Conservation (phyloP, 1,140 invertebrate species). For the Nebria ingens region DNA sequence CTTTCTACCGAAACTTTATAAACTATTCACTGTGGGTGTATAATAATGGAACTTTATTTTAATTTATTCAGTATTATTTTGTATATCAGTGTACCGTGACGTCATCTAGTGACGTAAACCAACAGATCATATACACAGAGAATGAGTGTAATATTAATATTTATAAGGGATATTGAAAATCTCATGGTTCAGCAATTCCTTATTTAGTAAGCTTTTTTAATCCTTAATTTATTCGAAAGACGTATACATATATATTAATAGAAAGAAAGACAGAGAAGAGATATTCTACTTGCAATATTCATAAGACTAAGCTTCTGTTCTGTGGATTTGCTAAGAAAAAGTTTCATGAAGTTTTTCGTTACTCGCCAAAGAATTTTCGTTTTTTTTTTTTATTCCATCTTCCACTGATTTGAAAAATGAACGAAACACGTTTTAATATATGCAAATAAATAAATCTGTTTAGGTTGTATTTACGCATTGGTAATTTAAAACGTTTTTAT, state of each 20-base stretch:
- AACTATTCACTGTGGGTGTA: too few species aligned
- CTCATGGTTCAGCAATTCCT: slow-evolving; percentile 5
- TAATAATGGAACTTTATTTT: too few species aligned
- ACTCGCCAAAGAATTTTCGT: too few species aligned
- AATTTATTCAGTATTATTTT: too few species aligned
- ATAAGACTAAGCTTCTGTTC: background rate
- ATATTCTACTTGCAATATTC: background rate
- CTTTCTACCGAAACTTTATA: too few species aligned
- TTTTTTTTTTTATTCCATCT: background rate
- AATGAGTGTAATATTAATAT: background rate
- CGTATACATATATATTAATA: slow-evolving; percentile 12
- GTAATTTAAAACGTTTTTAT: background rate
- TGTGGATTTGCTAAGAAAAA: background rate
- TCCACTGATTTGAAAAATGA: background rate
- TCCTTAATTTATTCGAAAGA: slow-evolving; percentile 12
- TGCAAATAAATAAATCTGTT: slow-evolving; percentile 10
- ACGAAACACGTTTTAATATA: background rate
- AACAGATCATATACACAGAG: background rate
- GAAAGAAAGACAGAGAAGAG: background rate
- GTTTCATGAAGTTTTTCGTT: background rate
- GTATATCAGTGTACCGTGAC: too few species aligned
- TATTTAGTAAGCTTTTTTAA: slow-evolving; percentile 10
- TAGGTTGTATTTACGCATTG: background rate
- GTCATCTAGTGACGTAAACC: background rate
- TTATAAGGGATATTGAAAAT: slow-evolving; percentile 6